Conservation (phyloP, 2,888 invertebrate species). For the Tachystola acroxantha region DNA sequence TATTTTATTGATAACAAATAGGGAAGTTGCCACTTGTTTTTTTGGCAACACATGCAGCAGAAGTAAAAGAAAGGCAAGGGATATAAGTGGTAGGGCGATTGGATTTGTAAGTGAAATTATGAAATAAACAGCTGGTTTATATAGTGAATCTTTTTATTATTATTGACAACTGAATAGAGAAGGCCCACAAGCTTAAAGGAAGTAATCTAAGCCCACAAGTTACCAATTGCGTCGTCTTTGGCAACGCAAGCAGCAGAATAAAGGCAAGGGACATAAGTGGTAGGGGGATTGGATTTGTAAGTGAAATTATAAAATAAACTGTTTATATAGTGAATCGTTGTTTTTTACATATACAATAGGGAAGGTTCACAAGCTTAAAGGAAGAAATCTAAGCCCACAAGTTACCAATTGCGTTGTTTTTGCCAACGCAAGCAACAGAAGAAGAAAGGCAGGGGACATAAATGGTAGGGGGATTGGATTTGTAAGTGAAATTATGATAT, state of each 20-base stretch:
- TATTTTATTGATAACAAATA: too few relatives aligned
- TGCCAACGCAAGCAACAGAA: constrained; percentile 87
- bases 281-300: constrained; percentile 31
- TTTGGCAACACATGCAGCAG: constrained; percentile 86
- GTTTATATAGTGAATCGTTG: constrained; percentile 13
- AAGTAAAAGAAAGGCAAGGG: constrained; percentile 84
- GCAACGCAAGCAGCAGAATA: constrained; percentile 86
- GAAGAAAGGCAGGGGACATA: constrained; percentile 80
- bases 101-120: constrained; percentile 11
- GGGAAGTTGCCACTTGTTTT: too few relatives aligned
- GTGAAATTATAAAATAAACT: constrained; percentile 11
- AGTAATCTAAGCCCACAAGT: too few relatives aligned
- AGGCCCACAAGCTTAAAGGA: too few relatives aligned
- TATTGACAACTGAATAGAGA: too few relatives aligned
- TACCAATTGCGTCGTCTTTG: too few relatives aligned
- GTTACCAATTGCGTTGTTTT: too few relatives aligned
- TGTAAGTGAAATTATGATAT: constrained; percentile 6
- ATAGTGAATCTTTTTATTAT: constrained; percentile 9
- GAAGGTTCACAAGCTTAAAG: too few relatives aligned
- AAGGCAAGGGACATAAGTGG: constrained; percentile 77
- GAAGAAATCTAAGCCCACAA: too few relatives aligned
- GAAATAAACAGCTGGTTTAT: constrained; percentile 19
- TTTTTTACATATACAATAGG: too few relatives aligned
- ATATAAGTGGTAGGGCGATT: constrained; percentile 65
- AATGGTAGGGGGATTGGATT: constrained; percentile 59